Base-by-base conservation (phyloP, 2,888 invertebrate species). In the Elaeidobius kamerunicus region DNA sequence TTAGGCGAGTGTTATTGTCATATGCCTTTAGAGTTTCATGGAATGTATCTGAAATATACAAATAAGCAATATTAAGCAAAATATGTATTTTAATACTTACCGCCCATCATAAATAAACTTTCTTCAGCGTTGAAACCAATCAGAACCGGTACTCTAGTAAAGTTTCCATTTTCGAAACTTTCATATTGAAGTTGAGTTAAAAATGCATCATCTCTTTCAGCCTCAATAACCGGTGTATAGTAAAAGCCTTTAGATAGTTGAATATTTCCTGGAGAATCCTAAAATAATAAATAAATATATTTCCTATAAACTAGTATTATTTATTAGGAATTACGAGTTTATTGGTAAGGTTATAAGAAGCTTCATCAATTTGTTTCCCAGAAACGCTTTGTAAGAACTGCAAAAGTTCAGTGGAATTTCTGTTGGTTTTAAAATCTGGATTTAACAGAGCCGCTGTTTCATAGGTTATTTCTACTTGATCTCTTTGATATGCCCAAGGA, bases 401-500 rank as follows among this genome's bases (percentile, higher is more conserved):
- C 9, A 62, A 54, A 5, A 65, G 34, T 30, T 59, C 56, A 3
- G 50, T 52, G 11, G 62, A 60, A 16, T 56, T 56, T 19, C 58
- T 57, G 45, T 60, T 60, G 6, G 39, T 57, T n/a, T 47, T 41
- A 39, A 65, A 61, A 6, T 60, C 60, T 0, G 61, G 52, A 43
- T 67, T 61, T 15, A 68, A 53, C 18, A 63, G 58, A 2, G 62
- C 59, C 14, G 64, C 67, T 4, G 63, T 61, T 40, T 59, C 45
- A 41, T 63, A 63, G 1, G 67, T 63, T 2, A 64, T 60, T 36
- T 60, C 56, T 14, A 60, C 59, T 40, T 67, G 64, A 38, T 67
- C 62, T 41, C 64, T 59, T 47, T 66, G 65, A 36, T 69, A 65
- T 9, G 72, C 68, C 70, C 71, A 71, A 1, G 68, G 66, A 52